Conservation (phyloP, 2,888 invertebrate species). For the Drosophila ezoana region DNA sequence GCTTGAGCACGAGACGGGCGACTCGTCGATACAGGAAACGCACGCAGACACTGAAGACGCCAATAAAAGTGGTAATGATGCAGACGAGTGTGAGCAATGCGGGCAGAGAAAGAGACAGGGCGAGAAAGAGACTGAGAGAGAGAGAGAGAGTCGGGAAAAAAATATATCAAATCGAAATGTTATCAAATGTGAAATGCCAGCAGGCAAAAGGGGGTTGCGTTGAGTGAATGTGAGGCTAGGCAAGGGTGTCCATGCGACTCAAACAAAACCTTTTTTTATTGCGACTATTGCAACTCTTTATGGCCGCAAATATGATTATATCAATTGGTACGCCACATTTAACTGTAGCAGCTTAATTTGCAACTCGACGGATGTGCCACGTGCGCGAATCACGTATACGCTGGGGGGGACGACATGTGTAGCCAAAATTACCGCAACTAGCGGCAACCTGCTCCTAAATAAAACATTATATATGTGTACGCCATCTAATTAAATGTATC, state of each 20-base stretch:
- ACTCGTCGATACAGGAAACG: slow-evolving; percentile 69
- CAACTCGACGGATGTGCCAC: slow-evolving; percentile 50
- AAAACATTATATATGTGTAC: slow-evolving; percentile 59
- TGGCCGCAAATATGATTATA: slow-evolving; percentile 20
- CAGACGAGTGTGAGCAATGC: slow-evolving; percentile 31
- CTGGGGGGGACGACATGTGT: slow-evolving; percentile 30
- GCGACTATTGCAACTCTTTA: slow-evolving; percentile 1
- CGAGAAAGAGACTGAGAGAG: background rate
- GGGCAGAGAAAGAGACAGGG: background rate
- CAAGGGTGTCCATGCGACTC: background rate
- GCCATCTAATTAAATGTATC: slow-evolving; percentile 76
- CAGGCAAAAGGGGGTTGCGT: background rate
- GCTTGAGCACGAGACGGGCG: slow-evolving; percentile 33
- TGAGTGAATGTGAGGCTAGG: background rate
- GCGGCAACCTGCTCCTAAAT: slow-evolving; percentile 41
- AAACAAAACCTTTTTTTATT: slow-evolving; percentile 13
- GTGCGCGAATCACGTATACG: slow-evolving; percentile 49
- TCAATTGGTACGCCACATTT: slow-evolving; percentile 32
- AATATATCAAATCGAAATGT: slow-evolving; percentile 41
- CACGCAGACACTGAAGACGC: slow-evolving; percentile 59
- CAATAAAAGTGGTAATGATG: slow-evolving; percentile 76
- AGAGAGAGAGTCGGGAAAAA: slow-evolving; percentile 1
- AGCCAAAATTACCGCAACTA: slow-evolving; percentile 42
- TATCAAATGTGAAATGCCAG: slow-evolving; percentile 39
- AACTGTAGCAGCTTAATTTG: slow-evolving; percentile 51